These are phyloP conservation scores for Phalanger gymnotis DNA, from an alignment of 2,797 vertebrate genomes.

Conservation along the genomic window DNA sequence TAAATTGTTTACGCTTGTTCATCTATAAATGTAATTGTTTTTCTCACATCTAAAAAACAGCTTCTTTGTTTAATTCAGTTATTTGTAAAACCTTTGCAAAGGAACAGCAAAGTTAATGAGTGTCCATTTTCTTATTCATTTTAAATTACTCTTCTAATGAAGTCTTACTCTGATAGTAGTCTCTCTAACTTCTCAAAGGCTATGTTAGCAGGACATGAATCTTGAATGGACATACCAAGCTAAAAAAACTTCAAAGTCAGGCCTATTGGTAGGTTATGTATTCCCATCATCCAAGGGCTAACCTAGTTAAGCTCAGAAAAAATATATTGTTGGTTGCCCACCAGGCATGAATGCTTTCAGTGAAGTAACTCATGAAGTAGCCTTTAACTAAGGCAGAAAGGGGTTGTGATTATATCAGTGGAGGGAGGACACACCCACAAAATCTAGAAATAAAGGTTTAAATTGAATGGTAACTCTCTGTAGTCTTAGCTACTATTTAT, in stretches of 20 bases:
- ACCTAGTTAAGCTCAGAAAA: neutral
- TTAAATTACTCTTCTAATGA: neutral
- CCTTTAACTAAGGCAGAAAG: neutral
- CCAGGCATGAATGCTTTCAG: neutral
- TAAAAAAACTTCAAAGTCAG: neutral
- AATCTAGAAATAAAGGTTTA: neutral
- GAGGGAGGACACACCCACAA: neutral
- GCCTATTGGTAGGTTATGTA: neutral
- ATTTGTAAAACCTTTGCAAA: conserved; percentile 37
- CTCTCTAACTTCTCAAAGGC: neutral
- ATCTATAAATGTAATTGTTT: neutral
- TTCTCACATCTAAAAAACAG: conserved; percentile 16
- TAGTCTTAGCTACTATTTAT: conserved; percentile 32
- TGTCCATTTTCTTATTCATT: conserved; percentile 19
- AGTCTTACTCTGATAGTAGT: neutral
- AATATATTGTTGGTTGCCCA: neutral
- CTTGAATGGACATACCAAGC: neutral
- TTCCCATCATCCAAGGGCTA: neutral
- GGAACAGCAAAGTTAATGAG: conserved; percentile 20
- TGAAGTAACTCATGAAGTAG: neutral
- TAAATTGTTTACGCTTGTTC: neutral
- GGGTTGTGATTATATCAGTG: neutral
- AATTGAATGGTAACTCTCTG: neutral
- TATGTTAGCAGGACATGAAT: neutral
- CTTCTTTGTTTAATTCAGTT: conserved; percentile 47